Evolutionary conservation across 2,113 vertebrate species (phyloP).

Genomic region (Gulo gulo): DNA sequence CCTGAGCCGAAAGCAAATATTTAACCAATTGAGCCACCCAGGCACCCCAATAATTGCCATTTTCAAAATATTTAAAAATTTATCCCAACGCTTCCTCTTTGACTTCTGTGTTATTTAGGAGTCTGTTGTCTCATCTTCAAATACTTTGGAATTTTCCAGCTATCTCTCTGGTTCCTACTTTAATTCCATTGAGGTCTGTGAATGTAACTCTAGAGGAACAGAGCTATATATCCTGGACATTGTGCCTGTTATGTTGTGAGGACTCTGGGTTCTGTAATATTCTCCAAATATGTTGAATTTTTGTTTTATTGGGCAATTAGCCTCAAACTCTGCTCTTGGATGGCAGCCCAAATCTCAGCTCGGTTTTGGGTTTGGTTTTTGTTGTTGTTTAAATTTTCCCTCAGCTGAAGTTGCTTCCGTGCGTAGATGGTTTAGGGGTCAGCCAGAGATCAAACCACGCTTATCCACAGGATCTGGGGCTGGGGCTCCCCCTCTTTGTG

Average conservation of each 20-base stretch:
- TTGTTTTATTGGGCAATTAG: background rate
- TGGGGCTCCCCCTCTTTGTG: background rate
- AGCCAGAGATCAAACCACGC: background rate
- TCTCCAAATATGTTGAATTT: background rate
- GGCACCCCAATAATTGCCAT: background rate
- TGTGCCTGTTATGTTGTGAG: background rate
- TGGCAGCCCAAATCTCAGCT: background rate
- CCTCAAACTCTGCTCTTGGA: background rate
- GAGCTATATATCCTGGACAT: background rate
- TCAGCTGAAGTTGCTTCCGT: background rate
- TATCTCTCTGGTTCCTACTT: background rate
- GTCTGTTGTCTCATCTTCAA: background rate
- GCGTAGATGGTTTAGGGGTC: background rate
- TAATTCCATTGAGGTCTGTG: background rate
- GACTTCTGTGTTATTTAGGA: background rate
- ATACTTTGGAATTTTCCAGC: background rate
- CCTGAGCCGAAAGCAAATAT: background rate
- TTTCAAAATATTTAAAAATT: background rate
- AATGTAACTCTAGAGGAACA: background rate
- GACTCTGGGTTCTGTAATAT: background rate
- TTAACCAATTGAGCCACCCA: background rate
- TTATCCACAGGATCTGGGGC: background rate
- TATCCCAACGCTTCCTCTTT: background rate
- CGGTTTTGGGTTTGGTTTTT: background rate
- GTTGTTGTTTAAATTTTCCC: background rate